A percentile compares a stretch with the other conserved stretches of the same genome.
These are phyloP conservation scores for Drosophila tripunctata DNA, from an alignment of 2,888 invertebrate species.

Conservation along the genomic window DNA sequence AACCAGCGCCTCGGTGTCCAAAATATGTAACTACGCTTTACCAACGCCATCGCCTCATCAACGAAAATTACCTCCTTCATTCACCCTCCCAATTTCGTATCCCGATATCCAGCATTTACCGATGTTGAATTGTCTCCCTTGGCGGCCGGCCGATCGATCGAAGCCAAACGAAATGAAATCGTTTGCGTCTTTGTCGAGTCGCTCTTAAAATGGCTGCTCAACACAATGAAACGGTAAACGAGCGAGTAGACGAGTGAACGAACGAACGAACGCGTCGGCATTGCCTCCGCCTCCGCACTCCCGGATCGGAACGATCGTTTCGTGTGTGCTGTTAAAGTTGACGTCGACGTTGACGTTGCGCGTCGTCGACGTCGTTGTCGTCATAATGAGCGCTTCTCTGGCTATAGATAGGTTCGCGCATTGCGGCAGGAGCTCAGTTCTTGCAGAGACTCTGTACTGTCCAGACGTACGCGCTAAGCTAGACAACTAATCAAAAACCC, in stretches of 20 bases:
- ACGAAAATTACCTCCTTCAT: no score
- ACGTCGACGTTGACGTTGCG: constrained; percentile 6
- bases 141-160: constrained; percentile 16
- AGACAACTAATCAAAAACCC: constrained; percentile 15
- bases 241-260: constrained; percentile 5
- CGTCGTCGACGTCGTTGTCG: neutral
- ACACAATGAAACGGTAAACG: constrained; percentile 29
- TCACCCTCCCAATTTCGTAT: neutral
- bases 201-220: constrained; percentile 48
- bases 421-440: constrained; percentile 71
- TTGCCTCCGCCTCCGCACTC: neutral
- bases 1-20: constrained; percentile 17
- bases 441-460: constrained; percentile 73
- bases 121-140: constrained; percentile 36
- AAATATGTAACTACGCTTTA: constrained; percentile 33
- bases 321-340: neutral
- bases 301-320: constrained; percentile 4
- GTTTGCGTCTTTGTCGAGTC: constrained; percentile 17
- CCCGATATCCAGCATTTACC: neutral
- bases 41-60: neutral
- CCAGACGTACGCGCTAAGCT: constrained; percentile 52
- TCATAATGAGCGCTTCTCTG: constrained; percentile 28
- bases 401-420: constrained; percentile 75
- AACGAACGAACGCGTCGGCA: neutral
- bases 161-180: constrained; percentile 4